A percentile compares a stretch with the other conserved stretches of the same genome.
These are phyloP conservation scores for Morone chrysops DNA, from an alignment of 2,113 vertebrate genomes.

Conservation along the genomic window DNA sequence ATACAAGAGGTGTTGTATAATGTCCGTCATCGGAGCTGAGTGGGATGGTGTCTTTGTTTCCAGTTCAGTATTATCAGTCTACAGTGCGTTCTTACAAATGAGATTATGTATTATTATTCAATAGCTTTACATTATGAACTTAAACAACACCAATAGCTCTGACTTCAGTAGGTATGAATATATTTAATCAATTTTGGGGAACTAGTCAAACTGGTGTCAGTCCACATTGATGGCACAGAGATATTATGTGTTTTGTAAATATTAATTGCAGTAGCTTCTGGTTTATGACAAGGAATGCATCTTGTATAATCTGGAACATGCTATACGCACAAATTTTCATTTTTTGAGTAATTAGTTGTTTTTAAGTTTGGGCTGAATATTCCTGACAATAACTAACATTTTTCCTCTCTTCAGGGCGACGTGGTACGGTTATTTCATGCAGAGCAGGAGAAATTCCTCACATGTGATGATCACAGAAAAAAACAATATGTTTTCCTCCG, in stretches of 20 bases:
- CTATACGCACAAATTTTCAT: background rate
- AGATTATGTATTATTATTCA: conserved; percentile 10
- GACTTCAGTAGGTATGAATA: background rate
- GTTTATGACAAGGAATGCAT: background rate
- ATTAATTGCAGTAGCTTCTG: background rate
- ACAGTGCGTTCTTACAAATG: conserved; percentile 8
- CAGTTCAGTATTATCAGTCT: conserved; percentile 17
- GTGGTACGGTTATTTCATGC: conserved; percentile 97
- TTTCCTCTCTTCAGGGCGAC: conserved; percentile 88
- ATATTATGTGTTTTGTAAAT: background rate
- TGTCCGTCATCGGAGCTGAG: conserved; percentile 29
- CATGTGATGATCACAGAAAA: conserved; percentile 97
- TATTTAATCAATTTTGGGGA: background rate
- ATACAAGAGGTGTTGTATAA: conserved; percentile 24
- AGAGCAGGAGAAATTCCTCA: conserved; percentile 98
- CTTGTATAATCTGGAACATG: background rate
- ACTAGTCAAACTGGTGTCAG: background rate
- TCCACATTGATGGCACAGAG: background rate
- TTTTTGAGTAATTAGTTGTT: background rate
- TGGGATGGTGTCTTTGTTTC: conserved; percentile 40
- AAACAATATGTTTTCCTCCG: conserved; percentile 97
- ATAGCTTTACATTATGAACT: background rate
- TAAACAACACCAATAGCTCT: background rate
- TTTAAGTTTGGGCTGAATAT: background rate
- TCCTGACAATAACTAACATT: background rate